A percentile compares a stretch with the other conserved stretches of the same genome.
phyloP scores from a whole-genome alignment of 2,888 invertebrate genomes.

The Stenchaetothrips biformis region DNA sequence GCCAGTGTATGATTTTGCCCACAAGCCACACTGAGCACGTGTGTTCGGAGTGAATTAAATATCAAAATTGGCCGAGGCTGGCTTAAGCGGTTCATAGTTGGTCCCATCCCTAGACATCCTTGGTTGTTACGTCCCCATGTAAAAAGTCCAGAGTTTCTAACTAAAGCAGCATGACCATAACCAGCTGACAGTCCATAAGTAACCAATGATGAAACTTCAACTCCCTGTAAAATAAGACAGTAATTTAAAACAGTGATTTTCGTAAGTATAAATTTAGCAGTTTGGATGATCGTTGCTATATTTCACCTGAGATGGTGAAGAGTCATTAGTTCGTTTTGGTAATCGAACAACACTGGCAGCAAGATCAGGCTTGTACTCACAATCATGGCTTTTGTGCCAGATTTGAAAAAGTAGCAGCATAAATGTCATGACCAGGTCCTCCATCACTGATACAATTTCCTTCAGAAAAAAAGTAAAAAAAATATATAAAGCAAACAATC shows the following conservation, averaged over 20 bases:
- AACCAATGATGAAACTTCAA: constrained; percentile 39
- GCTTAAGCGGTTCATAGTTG: constrained; percentile 47
- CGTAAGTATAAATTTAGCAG: neutral
- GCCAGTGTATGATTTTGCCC: constrained; percentile 82
- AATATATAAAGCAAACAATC: neutral
- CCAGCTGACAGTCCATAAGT: constrained; percentile 49
- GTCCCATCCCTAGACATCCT: constrained; percentile 52
- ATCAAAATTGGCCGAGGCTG: constrained; percentile 52
- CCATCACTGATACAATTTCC: constrained; percentile 32
- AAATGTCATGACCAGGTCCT: constrained; percentile 34
- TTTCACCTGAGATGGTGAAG: neutral
- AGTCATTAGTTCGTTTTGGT: neutral
- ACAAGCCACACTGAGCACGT: constrained; percentile 74
- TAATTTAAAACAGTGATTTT: neutral
- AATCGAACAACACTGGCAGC: neutral
- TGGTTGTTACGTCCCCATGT: constrained; percentile 58
- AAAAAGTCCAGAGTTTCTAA: constrained; percentile 57
- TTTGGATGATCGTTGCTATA: neutral
- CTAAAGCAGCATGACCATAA: constrained; percentile 56
- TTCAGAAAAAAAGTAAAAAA: constrained; percentile 30
- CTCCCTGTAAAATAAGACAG: constrained; percentile 35
- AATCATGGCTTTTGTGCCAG: neutral
- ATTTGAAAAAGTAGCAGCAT: constrained; percentile 33
- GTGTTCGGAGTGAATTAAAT: constrained; percentile 58
- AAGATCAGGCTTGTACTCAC: neutral